Evolutionary conservation across 2,797 vertebrate genomes (phyloP).

Genomic region (Gymnocypris eckloni): DNA sequence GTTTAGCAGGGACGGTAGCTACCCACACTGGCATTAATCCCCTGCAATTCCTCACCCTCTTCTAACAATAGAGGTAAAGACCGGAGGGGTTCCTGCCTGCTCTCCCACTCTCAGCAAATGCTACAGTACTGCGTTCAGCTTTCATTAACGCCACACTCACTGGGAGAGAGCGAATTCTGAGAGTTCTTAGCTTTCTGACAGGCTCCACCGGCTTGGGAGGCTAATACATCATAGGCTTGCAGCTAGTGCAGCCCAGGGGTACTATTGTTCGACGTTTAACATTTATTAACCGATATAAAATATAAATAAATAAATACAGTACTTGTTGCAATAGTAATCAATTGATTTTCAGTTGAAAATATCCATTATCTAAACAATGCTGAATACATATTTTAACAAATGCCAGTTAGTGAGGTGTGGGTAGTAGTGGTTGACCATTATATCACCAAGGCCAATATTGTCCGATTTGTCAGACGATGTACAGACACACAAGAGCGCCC

Average conservation of each 20-base stretch:
- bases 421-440: neutral
- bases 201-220: constrained; percentile 22
- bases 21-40: constrained; percentile 40
- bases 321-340: constrained; percentile 7
- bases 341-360: neutral
- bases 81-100: constrained; percentile 34
- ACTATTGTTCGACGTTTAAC: constrained; percentile 38
- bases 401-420: neutral
- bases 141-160: constrained; percentile 42
- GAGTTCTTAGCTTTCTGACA: constrained; percentile 38
- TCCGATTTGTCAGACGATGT: neutral
- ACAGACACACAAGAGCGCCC: neutral
- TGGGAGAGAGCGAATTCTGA: constrained; percentile 37
- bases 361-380: neutral
- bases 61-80: constrained; percentile 45
- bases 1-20: constrained; percentile 34
- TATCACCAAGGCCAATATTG: neutral
- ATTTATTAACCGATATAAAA: constrained; percentile 28
- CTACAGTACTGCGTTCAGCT: constrained; percentile 38
- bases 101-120: constrained; percentile 34
- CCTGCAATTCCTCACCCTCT: constrained; percentile 36
- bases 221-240: constrained; percentile 47
- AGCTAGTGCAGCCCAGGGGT: constrained; percentile 28
- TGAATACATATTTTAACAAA: neutral
- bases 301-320: too few relatives aligned